These are phyloP conservation scores for Malurus elegans DNA, from an alignment of 2,113 vertebrate genomes.

Conservation along the genomic window DNA sequence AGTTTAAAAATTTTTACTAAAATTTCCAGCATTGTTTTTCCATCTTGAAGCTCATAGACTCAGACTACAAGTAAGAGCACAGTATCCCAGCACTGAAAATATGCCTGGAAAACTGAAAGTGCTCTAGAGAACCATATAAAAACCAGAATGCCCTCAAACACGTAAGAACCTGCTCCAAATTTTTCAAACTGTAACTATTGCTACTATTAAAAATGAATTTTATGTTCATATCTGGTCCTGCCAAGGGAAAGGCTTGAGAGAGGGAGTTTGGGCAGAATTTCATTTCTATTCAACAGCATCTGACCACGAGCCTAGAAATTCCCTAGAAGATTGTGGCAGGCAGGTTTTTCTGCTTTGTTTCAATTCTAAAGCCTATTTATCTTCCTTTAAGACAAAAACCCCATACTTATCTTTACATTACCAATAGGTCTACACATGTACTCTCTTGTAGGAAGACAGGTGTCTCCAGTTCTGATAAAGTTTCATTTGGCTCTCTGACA, in stretches of 20 bases:
- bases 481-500: not conserved
- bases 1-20: not conserved
- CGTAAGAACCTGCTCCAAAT: not conserved
- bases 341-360: not conserved
- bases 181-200: not conserved
- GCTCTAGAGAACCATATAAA: not conserved
- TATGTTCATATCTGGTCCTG: not conserved
- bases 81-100: not conserved
- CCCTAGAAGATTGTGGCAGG: not conserved
- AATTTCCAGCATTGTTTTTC: not conserved
- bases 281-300: not conserved
- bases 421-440: not conserved
- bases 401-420: not conserved
- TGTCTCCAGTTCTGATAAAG: not conserved
- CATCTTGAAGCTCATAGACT: not conserved
- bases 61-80: not conserved
- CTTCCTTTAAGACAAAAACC: not conserved
- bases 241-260: not conserved
- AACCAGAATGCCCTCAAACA: not conserved
- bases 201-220: not conserved
- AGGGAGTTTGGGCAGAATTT: not conserved
- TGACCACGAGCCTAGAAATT: not conserved
- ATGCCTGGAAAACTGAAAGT: not conserved
- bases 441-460: not conserved
- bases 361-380: not conserved